Base-by-base conservation (phyloP, 2,797 vertebrate genomes). In the Neostethus bicornis region DNA sequence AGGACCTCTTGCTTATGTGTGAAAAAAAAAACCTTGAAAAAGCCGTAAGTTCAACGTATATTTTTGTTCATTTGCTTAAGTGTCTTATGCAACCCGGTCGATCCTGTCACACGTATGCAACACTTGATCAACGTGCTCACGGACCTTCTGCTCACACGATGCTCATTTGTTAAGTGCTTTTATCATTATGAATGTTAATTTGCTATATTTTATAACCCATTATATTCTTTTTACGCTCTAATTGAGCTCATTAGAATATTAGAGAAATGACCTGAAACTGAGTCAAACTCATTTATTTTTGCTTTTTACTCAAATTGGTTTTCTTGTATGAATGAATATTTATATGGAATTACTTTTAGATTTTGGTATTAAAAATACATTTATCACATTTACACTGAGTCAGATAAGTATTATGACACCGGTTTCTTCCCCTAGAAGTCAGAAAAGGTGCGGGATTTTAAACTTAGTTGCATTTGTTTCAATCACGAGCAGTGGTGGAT, bases 41-140 rank as follows among this genome's bases (percentile, higher is more conserved):
- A 20, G 62, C 49, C 55, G 59, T 77, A 73, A 82, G 79, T 73
- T 67, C 7, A 49, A 29, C 14, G 13, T 49, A 57, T 56, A 61
- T 46, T 70, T 68, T 44, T 64, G 75, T 79, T 72, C 70, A 81
- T 85, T 70, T 68, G 53, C 24, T 20, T 21, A 56, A 85, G 82
- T 78, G 70, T 61, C 35, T 67, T 63, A 39, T 63, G 59, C 47
- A 58, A 45, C 32, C 17, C 25, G 44, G 39, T 70, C 60, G 37
- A 23, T 38, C 20, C 55, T 25, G 63, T 71, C 66, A 60, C 51
- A 53, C 61, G 42, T 24, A 37, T 35, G 52, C 61, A 70, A 45
- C 53, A 26, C 38, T 64, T 72, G 72, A 78, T 75, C 61, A 61
- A 51, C 72, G 39, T 20, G 29, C 42, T 46, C 64, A 54, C 7